Base-by-base conservation (phyloP, 2,113 vertebrate species). In the Struthio camelus region DNA sequence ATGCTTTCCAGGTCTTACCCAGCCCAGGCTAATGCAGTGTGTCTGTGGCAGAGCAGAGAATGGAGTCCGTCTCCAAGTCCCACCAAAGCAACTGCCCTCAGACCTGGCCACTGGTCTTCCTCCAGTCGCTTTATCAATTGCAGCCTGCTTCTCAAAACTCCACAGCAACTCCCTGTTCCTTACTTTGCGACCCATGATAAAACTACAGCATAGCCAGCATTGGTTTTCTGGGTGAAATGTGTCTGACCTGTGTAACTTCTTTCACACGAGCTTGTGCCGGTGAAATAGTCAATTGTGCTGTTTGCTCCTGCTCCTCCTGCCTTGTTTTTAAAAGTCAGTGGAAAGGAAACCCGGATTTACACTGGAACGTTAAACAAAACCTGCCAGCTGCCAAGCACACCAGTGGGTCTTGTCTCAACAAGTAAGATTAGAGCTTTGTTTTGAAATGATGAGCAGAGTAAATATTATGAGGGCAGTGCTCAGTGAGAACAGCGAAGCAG, bases 301-400 rank as follows among this genome's bases (percentile, higher is more conserved):
- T 70, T 89, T 62, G 71, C 13, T 80, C 90, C 85, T 36, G 40
- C 40, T 93, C 50, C 71, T 90, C 40, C 72, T 87, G 50, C 64
- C 44, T 85, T 95, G 93, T 94, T 96, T 96, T 96, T 62, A 62
- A 80, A 97, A 95, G 40, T 34, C 34, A 16, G 46, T 86, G 67
- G 64, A 86, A 97, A 96, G 88, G 93, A 95, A 93, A 85, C 67
- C 79, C 87, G 30, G 28, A 75, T 92, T 90, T 69, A 77, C 91
- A 70, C 76, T 85, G 76, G 93, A 96, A 93, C 90, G 86, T 88
- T 95, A 90, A 94, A 91, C 90, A 95, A 93, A 93, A 83, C 79
- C 30, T 75, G 5, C 30, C 67, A 70, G 64, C 93, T 85, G 82
- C 95, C 87, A 92, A 88, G 42, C 87, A 54, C 92, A 54, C 85